Percentiles rank a stretch among this genome's conserved stretches.
Evolutionary conservation across 2,113 vertebrate species (phyloP).

Genomic region (Zosterops japonicus): DNA sequence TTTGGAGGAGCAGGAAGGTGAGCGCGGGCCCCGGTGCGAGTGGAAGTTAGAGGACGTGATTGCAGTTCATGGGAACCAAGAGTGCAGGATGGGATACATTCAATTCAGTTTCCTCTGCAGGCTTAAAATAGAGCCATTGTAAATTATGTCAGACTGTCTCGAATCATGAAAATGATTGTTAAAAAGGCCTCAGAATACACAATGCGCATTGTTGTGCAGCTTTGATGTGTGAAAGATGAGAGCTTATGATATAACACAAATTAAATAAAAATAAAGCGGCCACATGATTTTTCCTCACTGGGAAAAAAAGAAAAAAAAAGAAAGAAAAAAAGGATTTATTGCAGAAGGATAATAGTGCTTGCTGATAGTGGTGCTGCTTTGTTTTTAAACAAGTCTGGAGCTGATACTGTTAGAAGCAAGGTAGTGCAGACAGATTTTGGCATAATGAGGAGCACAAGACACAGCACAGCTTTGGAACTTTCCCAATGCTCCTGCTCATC

Average conservation of each 20-base stretch:
- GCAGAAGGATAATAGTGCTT: not conserved
- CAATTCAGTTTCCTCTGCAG: conserved; percentile 95
- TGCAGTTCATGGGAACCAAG: conserved; percentile 97
- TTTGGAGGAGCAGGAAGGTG: conserved; percentile 83
- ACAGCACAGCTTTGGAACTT: not conserved
- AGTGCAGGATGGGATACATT: conserved; percentile 99
- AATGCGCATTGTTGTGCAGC: conserved; percentile 85
- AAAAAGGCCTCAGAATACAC: conserved; percentile 82
- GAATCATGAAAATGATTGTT: conserved; percentile 89
- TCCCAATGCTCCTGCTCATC: rapidly evolving
- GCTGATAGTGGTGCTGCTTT: not conserved
- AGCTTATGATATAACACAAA: conserved; percentile 73
- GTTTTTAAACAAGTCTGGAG: not conserved
- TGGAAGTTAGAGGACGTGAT: conserved; percentile 90
- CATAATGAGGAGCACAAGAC: not conserved
- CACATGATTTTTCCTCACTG: conserved; percentile 59
- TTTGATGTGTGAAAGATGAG: conserved; percentile 96
- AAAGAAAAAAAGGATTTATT: not conserved
- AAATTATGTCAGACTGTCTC: conserved; percentile 91
- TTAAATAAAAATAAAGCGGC: conserved; percentile 66
- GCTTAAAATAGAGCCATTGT: conserved; percentile 99
- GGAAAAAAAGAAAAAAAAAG: not conserved
- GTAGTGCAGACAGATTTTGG: not conserved
- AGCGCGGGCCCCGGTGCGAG: conserved; percentile 70
- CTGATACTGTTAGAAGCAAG: not conserved